Conservation (phyloP, 2,888 invertebrate species). For the Rhorus exstirpatorius region DNA sequence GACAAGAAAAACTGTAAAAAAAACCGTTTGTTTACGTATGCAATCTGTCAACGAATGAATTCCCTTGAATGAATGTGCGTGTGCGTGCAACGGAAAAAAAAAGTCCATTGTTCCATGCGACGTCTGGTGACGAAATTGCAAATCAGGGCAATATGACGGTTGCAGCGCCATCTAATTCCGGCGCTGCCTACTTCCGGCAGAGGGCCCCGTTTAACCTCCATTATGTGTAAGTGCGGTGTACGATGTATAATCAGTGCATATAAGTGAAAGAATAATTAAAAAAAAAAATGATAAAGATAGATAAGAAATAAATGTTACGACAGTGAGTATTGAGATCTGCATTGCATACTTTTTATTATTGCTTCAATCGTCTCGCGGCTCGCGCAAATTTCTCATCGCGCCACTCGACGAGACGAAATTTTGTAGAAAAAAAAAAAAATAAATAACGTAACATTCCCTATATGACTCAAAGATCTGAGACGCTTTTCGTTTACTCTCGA, state of each 20-base stretch:
- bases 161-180: background rate
- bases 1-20: too few species aligned
- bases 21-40: too few species aligned
- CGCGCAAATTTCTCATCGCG: conserved; percentile 37
- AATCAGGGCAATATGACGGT: too few species aligned
- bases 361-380: conserved; percentile 56
- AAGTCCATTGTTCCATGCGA: too few species aligned
- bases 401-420: conserved; percentile 50
- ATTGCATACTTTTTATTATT: conserved; percentile 64
- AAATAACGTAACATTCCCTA: conserved; percentile 65
- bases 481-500: conserved; percentile 20
- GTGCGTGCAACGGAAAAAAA: too few species aligned
- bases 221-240: too few species aligned
- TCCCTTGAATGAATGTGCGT: too few species aligned
- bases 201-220: too few species aligned
- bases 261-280: conserved; percentile 9
- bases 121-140: too few species aligned
- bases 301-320: conserved; percentile 20
- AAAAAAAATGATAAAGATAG: too few species aligned
- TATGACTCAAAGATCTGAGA: conserved; percentile 40
- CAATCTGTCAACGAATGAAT: too few species aligned
- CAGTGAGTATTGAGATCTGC: conserved; percentile 60
- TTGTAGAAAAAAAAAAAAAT: conserved; percentile 52
- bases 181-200: background rate
- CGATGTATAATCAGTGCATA: too few species aligned